phyloP scores from a whole-genome alignment of 2,113 vertebrate genomes.

The Chloebia gouldiae region DNA sequence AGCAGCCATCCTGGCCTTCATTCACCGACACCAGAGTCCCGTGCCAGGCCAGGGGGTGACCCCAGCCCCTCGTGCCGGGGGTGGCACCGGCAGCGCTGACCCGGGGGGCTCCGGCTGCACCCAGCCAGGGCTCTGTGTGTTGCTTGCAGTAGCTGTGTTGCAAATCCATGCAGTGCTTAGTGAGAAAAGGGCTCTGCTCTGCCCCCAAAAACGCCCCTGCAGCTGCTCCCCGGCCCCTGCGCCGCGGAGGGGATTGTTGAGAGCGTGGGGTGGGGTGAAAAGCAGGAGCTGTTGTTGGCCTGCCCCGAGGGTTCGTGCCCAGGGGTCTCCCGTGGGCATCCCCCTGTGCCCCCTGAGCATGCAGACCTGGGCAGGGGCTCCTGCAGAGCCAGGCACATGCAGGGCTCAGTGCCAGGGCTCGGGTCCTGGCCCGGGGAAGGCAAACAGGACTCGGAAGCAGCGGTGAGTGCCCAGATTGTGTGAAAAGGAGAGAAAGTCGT shows the following conservation, averaged over 20 bases:
- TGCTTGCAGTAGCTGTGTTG: not conserved
- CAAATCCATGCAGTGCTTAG: not conserved
- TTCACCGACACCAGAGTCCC: rapidly evolving
- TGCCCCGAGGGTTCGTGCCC: not conserved
- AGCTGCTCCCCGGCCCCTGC: not conserved
- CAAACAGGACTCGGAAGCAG: not conserved
- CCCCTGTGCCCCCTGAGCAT: not conserved
- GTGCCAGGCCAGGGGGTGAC: no score
- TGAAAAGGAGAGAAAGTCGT: not conserved
- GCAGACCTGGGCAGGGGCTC: not conserved
- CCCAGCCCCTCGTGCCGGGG: not conserved
- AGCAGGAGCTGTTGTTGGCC: not conserved
- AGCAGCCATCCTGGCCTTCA: not conserved
- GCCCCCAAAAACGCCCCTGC: rapidly evolving
- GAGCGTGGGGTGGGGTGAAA: not conserved
- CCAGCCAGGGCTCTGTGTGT: conserved; percentile 37
- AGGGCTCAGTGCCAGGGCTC: not conserved
- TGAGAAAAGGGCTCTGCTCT: not conserved
- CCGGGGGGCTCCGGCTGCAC: rapidly evolving
- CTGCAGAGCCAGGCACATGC: not conserved
- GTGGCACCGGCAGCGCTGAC: not conserved
- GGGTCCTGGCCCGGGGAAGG: not conserved
- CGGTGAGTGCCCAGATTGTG: rapidly evolving
- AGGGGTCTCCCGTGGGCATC: rapidly evolving
- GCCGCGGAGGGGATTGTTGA: rapidly evolving